Evolutionary conservation across 2,113 vertebrate genomes (phyloP).

Genomic region (Crocuta crocuta): DNA sequence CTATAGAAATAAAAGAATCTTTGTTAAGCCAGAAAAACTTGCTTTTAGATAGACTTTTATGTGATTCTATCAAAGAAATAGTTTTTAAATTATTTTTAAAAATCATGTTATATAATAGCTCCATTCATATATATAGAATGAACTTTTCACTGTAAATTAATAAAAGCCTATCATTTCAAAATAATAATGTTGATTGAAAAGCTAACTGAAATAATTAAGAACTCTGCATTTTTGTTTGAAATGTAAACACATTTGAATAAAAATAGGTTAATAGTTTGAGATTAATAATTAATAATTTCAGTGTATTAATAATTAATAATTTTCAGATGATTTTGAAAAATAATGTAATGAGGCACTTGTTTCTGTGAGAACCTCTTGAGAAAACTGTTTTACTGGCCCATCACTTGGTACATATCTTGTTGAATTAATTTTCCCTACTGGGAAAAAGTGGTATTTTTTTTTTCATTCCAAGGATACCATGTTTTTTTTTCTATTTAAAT

Average conservation of each 20-base stretch:
- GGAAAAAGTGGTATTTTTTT: neutral
- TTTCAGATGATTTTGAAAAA: slow-evolving; percentile 42
- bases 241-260: slow-evolving; percentile 59
- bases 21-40: neutral
- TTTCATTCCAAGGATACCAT: too few species aligned
- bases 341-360: neutral
- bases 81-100: neutral
- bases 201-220: slow-evolving; percentile 75
- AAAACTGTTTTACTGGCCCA: neutral
- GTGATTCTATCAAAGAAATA: neutral
- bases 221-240: slow-evolving; percentile 45
- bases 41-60: neutral
- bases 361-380: neutral
- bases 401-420: slow-evolving; percentile 20
- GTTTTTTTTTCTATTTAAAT: too few species aligned
- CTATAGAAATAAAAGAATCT: neutral
- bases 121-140: slow-evolving; percentile 32
- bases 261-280: slow-evolving; percentile 21
- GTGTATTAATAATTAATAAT: neutral
- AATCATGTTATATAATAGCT: slow-evolving; percentile 30
- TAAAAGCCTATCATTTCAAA: neutral
- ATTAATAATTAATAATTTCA: neutral
- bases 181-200: slow-evolving; percentile 74
- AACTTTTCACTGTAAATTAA: slow-evolving; percentile 64
- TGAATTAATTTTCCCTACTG: neutral